These are phyloP conservation scores for Ectropis grisescens DNA, from an alignment of 1,140 invertebrate species.

Conservation along the genomic window DNA sequence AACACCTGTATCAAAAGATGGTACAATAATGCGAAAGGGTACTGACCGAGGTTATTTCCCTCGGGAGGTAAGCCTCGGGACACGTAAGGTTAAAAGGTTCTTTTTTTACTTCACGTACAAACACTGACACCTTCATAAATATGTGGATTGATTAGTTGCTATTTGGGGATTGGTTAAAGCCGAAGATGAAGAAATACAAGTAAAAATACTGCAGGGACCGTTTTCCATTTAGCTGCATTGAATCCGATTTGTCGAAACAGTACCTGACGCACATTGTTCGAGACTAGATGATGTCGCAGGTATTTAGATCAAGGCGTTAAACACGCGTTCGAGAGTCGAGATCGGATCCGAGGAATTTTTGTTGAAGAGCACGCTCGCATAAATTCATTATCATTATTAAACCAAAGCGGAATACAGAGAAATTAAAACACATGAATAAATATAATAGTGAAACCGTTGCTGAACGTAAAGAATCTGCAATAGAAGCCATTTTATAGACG, in stretches of 20 bases:
- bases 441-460: no score
- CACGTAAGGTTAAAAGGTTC: slow-evolving; percentile 9
- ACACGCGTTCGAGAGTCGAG: slow-evolving; percentile 50
- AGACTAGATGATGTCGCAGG: slow-evolving; percentile 57
- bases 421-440: no score
- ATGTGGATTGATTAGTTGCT: neutral
- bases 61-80: slow-evolving; percentile 5
- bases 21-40: slow-evolving; percentile 14
- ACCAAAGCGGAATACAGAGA: slow-evolving; percentile 14
- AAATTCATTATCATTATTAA: slow-evolving; percentile 31
- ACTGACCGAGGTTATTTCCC: slow-evolving; percentile 24
- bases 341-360: slow-evolving; percentile 50
- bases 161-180: no score
- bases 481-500: no score
- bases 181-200: neutral
- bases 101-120: slow-evolving; percentile 1
- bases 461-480: no score
- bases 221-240: neutral
- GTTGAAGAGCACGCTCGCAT: slow-evolving; percentile 41
- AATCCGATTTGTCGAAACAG: slow-evolving; percentile 15
- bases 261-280: slow-evolving; percentile 32
- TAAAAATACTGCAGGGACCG: neutral
- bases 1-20: slow-evolving; percentile 9
- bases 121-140: neutral
- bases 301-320: slow-evolving; percentile 68